Conservation (phyloP, 2,888 invertebrate species). For the Stenchaetothrips biformis region DNA sequence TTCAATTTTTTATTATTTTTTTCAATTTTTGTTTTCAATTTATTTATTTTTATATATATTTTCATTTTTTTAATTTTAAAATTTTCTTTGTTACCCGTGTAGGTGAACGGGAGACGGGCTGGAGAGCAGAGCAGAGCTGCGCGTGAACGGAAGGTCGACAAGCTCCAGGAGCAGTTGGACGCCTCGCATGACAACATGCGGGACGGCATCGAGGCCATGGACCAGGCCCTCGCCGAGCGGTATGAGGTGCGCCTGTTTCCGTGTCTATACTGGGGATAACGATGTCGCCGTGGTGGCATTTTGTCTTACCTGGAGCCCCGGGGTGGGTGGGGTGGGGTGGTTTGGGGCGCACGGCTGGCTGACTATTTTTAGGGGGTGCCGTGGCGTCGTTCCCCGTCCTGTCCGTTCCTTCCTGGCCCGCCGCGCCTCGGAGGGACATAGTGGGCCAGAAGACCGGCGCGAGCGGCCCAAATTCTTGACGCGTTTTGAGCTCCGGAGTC, state of each 20-base stretch:
- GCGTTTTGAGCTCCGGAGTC: too few species aligned
- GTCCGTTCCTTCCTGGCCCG: neutral
- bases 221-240: neutral
- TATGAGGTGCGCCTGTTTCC: neutral
- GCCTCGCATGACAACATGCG: constrained; percentile 17
- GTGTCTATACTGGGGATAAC: too few species aligned
- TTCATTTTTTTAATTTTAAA: too few species aligned
- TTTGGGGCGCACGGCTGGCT: neutral
- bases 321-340: neutral
- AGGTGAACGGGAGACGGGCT: neutral
- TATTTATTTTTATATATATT: too few species aligned
- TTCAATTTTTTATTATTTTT: too few species aligned
- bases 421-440: too few species aligned
- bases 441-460: too few species aligned
- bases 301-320: too few species aligned
- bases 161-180: constrained; percentile 11
- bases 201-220: constrained; percentile 17
- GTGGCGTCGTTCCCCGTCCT: neutral
- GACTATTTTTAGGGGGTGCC: neutral
- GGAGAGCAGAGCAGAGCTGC: neutral
- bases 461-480: too few species aligned
- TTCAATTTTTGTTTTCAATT: too few species aligned
- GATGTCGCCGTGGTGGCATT: too few species aligned
- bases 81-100: too few species aligned
- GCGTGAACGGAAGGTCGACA: neutral